Conservation (phyloP, 2,888 invertebrate genomes). For the Chironomus riparius region DNA sequence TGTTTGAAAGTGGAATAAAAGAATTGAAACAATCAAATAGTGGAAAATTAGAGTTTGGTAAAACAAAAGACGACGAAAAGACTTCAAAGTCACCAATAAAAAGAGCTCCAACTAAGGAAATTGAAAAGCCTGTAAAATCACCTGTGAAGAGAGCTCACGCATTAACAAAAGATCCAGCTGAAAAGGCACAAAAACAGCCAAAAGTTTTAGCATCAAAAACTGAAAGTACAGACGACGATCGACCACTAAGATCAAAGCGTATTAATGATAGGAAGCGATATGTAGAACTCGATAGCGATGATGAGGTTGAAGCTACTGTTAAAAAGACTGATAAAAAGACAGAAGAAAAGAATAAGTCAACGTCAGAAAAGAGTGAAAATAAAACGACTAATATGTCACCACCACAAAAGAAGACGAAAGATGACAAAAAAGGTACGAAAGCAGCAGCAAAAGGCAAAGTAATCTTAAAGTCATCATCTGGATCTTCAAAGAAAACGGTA, state of each 20-base stretch:
- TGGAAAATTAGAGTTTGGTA: conserved; percentile 51
- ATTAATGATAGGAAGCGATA: neutral
- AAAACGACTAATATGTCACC: neutral
- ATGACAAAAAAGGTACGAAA: neutral
- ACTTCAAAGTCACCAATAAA: neutral
- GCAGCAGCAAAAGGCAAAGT: neutral
- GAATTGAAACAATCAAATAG: conserved; percentile 48
- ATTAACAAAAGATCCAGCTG: neutral
- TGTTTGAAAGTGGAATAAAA: conserved; percentile 58
- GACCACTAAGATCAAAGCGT: neutral
- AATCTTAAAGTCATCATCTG: conserved; percentile 37
- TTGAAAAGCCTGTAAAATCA: neutral
- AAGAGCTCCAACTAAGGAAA: neutral
- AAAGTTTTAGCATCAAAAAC: neutral
- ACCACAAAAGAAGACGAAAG: neutral
- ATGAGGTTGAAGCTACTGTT: neutral
- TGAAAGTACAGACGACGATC: neutral
- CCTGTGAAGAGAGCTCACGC: neutral
- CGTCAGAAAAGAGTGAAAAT: neutral
- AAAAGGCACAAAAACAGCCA: neutral
- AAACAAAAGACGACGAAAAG: neutral
- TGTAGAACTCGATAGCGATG: neutral
- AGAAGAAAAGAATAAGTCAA: neutral
- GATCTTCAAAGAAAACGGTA: conserved; percentile 38
- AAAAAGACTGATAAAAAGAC: conserved; percentile 26